A percentile compares a stretch with the other conserved stretches of the same genome.
Conservation (phyloP, 2,113 vertebrate genomes). For the Semnornis frantzii region DNA sequence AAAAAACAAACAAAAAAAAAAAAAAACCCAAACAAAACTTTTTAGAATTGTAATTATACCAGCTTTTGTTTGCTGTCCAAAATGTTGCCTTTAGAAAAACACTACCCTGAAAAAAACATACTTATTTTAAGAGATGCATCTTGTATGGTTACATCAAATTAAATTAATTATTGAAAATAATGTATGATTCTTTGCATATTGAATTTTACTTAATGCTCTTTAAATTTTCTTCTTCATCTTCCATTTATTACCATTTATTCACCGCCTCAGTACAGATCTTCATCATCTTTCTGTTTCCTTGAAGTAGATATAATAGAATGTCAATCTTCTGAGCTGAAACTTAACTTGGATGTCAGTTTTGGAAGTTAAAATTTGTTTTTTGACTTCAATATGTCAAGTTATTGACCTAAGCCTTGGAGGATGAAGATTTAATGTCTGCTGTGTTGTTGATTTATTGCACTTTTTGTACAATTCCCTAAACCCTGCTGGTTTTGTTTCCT, state of each 20-base stretch:
- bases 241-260: background rate
- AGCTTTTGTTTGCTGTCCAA: background rate
- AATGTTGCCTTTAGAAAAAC: background rate
- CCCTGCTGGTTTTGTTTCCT: background rate
- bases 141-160: background rate
- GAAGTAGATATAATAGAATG: conserved; percentile 28
- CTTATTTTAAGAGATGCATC: background rate
- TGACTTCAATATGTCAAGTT: background rate
- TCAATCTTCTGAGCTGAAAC: background rate
- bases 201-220: background rate
- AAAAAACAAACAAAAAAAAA: too few species aligned
- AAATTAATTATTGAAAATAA: background rate
- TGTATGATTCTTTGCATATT: background rate
- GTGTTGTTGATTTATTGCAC: background rate
- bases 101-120: background rate
- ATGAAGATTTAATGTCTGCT: background rate
- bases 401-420: background rate
- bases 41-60: background rate
- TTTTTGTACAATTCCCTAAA: background rate
- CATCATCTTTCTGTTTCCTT: conserved; percentile 1
- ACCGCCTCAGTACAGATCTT: background rate
- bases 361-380: background rate
- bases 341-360: conserved; percentile 14
- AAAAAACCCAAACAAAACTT: background rate
- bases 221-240: background rate